phyloP scores from a whole-genome alignment of 2,888 invertebrate genomes.

The Cremastinae sp. region DNA sequence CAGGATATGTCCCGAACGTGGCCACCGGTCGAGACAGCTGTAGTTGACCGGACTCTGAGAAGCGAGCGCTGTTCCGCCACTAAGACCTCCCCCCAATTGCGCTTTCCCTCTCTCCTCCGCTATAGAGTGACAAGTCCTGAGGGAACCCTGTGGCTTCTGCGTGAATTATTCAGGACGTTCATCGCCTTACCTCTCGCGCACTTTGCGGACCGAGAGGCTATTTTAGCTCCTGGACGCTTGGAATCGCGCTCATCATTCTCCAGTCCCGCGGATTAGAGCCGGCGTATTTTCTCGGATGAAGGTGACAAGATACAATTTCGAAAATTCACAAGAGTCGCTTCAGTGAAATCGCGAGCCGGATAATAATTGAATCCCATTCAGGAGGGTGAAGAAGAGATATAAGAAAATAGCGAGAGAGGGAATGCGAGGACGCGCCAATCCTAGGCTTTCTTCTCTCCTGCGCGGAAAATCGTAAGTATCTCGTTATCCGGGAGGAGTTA shows the following conservation, averaged over 20 bases:
- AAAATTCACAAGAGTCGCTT: slow-evolving; percentile 58
- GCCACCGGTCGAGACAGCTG: slow-evolving; percentile 65
- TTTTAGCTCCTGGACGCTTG: background rate
- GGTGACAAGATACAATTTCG: slow-evolving; percentile 66
- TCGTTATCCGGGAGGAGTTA: slow-evolving; percentile 71
- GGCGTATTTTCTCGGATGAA: background rate
- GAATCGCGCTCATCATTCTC: too few relatives aligned
- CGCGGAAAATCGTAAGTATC: slow-evolving; percentile 74
- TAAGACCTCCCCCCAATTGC: slow-evolving; percentile 36
- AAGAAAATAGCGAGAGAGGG: slow-evolving; percentile 37
- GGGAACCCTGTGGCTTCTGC: slow-evolving; percentile 50
- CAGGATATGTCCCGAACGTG: slow-evolving; percentile 62
- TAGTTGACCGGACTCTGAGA: slow-evolving; percentile 70
- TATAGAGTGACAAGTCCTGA: slow-evolving; percentile 42
- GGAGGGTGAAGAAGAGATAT: background rate
- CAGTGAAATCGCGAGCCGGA: background rate
- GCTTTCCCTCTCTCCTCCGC: slow-evolving; percentile 31
- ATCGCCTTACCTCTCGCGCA: slow-evolving; percentile 26
- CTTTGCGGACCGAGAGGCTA: slow-evolving; percentile 34
- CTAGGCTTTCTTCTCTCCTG: slow-evolving; percentile 11
- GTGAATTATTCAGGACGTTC: slow-evolving; percentile 75
- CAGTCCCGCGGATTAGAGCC: too few relatives aligned
- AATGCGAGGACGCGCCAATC: slow-evolving; percentile 29
- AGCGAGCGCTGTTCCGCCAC: slow-evolving; percentile 23
- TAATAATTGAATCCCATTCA: too few relatives aligned